Evolutionary conservation across 2,113 vertebrate genomes (phyloP), one percentile per base, ranked within the genome.

Genomic region (Anolis carolinensis): DNA sequence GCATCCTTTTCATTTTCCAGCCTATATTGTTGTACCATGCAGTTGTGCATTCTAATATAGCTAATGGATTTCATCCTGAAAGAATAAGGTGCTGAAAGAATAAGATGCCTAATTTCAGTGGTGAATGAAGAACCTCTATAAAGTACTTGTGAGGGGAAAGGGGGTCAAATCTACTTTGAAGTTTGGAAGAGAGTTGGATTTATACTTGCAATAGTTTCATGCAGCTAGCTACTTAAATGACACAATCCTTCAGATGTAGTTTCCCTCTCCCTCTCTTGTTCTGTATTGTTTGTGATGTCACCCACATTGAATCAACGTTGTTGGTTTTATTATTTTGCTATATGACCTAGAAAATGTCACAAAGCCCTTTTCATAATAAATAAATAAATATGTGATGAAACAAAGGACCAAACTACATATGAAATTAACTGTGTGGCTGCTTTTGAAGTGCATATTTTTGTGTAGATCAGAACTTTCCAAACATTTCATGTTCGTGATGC

Each of bases 31-130:
- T 11, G 59, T 0, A 7, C 44, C 10, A 10, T 78, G 9, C 79
- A 83, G 83, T 73, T 86, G 85, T 78, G 48, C 73, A 79, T 59
- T 77, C 62, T 78, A 78, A 70, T 81, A 73, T 52, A 91, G 80
- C 59, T 0, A 0, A 65, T 83, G 90, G 84, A 84, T 68, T 20
- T 88, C 71, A 83, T 70, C 80, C 70, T 59, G 81, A 62, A 67
- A 86, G 39, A 44, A 44, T 44, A 44, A 44, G 39, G 5, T 44
- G 39, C 39, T 44, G 39, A 44, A 44, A 44, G 39, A 44, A 44
- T 44, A 44, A 44, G 1, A 71, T 34, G 34, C 81, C 62, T 88
- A 9, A 4, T 36, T 78, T 84, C 1, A 34, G 71, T 78, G 30
- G 11, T 34, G 11, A 32, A 77, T 86, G 68, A 82, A 94, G 81